Conservation (phyloP, 2,888 invertebrate species). For the Ischnura elegans region DNA sequence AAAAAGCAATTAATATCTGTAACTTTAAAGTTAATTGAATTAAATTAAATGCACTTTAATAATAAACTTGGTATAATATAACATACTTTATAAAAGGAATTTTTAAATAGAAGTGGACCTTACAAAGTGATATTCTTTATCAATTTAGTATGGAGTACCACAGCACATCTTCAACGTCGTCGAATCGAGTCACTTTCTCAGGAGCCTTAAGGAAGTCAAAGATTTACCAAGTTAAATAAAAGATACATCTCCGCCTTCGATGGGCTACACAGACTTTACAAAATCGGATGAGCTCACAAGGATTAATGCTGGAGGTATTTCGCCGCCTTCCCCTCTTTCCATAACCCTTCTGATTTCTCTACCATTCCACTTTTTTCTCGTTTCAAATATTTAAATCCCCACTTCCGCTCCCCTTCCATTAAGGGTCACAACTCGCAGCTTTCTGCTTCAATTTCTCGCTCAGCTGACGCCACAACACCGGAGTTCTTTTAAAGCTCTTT, state of each 20-base stretch:
- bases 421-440: not conserved
- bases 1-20: no score
- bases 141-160: no score
- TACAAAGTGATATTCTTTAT: no score
- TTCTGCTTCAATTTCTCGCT: constrained; percentile 20
- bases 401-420: constrained; percentile 6
- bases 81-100: no score
- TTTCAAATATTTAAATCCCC: constrained; percentile 23
- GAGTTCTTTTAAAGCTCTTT: constrained; percentile 27
- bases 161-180: no score
- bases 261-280: not conserved
- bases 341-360: not conserved
- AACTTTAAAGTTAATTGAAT: no score
- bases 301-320: not conserved
- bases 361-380: not conserved
- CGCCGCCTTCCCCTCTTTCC: not conserved
- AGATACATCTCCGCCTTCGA: not conserved
- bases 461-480: constrained; percentile 34
- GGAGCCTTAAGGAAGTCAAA: no score
- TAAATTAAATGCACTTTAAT: no score
- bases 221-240: no score
- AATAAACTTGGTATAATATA: no score
- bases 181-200: no score
- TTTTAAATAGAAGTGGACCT: no score
- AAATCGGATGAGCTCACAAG: not conserved